phyloP scores from a whole-genome alignment of 1,140 invertebrate genomes.

The Carposina sasakii region DNA sequence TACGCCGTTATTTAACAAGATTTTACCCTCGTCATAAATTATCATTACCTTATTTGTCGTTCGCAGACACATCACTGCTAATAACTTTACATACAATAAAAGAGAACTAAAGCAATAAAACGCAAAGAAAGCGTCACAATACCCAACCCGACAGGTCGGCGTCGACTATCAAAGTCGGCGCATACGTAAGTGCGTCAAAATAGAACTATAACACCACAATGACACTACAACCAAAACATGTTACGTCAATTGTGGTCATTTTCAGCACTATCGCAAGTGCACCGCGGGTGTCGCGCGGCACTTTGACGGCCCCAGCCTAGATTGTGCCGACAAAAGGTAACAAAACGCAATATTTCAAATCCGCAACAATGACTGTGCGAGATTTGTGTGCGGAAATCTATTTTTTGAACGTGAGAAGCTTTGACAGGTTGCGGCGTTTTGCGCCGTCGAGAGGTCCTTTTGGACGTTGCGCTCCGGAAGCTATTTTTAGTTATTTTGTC shows the following conservation, averaged over 20 bases:
- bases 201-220: slow-evolving; percentile 44
- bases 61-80: too few relatives aligned
- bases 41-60: too few relatives aligned
- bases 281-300: slow-evolving; percentile 38
- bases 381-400: slow-evolving; percentile 71
- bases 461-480: too few relatives aligned
- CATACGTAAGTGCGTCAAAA: slow-evolving; percentile 41
- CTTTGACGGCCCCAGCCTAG: slow-evolving; percentile 44
- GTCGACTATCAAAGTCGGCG: slow-evolving; percentile 36
- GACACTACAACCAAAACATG: slow-evolving; percentile 56
- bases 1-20: too few relatives aligned
- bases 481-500: too few relatives aligned
- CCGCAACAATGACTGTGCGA: slow-evolving; percentile 56
- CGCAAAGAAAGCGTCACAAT: too few relatives aligned
- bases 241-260: slow-evolving; percentile 55
- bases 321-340: slow-evolving; percentile 37
- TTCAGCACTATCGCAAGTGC: slow-evolving; percentile 57
- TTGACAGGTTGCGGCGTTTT: slow-evolving; percentile 50
- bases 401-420: slow-evolving; percentile 64
- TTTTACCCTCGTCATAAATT: too few relatives aligned
- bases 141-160: slow-evolving; percentile 40
- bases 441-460: too few relatives aligned
- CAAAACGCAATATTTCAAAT: slow-evolving; percentile 58
- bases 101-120: too few relatives aligned
- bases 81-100: too few relatives aligned